Evolutionary conservation across 2,113 vertebrate genomes (phyloP).

Genomic region (Urocynchramus pylzowi): DNA sequence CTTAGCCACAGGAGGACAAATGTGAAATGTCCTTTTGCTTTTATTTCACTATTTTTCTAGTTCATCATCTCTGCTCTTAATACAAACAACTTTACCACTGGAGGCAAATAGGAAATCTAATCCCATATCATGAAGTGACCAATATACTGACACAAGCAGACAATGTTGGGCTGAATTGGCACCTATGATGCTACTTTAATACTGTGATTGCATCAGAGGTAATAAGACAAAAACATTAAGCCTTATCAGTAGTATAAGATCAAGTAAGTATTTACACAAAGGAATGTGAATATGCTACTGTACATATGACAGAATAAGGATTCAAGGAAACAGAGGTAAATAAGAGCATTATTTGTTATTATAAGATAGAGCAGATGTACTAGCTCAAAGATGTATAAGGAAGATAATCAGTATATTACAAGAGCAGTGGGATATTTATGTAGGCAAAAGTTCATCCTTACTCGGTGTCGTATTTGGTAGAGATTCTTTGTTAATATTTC

Average conservation of each 20-base stretch:
- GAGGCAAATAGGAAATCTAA: slow-evolving; percentile 6
- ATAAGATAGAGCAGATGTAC: not conserved
- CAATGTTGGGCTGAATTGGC: not conserved
- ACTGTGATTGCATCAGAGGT: not conserved
- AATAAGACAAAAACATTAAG: not conserved
- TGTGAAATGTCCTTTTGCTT: slow-evolving; percentile 46
- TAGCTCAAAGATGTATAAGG: not conserved
- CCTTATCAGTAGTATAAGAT: not conserved
- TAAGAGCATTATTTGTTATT: not conserved
- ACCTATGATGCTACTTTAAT: not conserved
- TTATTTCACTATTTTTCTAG: not conserved
- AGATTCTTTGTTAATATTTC: slow-evolving; percentile 94
- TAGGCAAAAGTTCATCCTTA: slow-evolving; percentile 68
- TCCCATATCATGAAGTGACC: not conserved
- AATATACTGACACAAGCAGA: not conserved
- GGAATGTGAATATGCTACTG: not conserved
- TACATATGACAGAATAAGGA: not conserved
- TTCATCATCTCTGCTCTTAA: slow-evolving; percentile 13
- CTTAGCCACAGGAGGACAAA: slow-evolving; percentile 50
- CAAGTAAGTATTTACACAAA: not conserved
- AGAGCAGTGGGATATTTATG: not conserved
- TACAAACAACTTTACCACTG: not conserved
- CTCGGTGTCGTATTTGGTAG: slow-evolving; percentile 92
- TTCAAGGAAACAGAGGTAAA: not conserved
- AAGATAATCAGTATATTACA: not conserved